These are phyloP conservation scores for Pentalonia nigronervosa DNA, from an alignment of 1,140 invertebrate species.

Conservation along the genomic window DNA sequence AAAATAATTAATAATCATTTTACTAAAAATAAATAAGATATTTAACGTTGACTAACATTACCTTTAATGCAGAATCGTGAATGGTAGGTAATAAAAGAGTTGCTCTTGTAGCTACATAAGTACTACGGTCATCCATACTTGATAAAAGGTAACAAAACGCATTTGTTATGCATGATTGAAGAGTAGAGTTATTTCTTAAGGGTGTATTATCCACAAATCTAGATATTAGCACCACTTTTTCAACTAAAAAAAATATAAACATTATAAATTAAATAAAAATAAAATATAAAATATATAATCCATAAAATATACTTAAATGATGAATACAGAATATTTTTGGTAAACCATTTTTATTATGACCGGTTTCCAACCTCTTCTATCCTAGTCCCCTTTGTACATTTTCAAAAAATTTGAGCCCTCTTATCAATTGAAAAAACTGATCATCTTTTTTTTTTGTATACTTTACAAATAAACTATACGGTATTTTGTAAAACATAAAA, in stretches of 20 bases:
- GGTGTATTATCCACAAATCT: slow-evolving; percentile 91
- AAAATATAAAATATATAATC: no score
- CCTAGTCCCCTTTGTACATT: no score
- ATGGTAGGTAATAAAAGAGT: slow-evolving; percentile 93
- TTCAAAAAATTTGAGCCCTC: no score
- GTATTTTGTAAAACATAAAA: no score
- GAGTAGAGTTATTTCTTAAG: slow-evolving; percentile 79
- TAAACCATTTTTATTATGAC: neutral
- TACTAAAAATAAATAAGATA: slow-evolving; percentile 26
- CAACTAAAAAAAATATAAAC: slow-evolving; percentile 71
- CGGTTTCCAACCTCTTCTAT: no score
- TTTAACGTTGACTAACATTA: slow-evolving; percentile 63
- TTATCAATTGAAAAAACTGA: no score
- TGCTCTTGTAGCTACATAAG: slow-evolving; percentile 92
- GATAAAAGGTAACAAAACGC: slow-evolving; percentile 96
- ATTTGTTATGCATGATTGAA: slow-evolving; percentile 94
- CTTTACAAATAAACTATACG: no score
- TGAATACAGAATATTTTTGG: neutral
- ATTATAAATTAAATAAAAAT: slow-evolving; percentile 18
- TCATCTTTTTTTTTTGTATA: no score
- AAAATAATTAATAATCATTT: slow-evolving; percentile 44
- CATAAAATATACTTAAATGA: neutral
- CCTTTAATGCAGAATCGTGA: slow-evolving; percentile 83
- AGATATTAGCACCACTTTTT: slow-evolving; percentile 89
- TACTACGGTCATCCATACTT: slow-evolving; percentile 94